Percentiles rank a stretch among this genome's conserved stretches.
Conservation (phyloP, 2,797 vertebrate species). For the Acipenser ruthenus region DNA sequence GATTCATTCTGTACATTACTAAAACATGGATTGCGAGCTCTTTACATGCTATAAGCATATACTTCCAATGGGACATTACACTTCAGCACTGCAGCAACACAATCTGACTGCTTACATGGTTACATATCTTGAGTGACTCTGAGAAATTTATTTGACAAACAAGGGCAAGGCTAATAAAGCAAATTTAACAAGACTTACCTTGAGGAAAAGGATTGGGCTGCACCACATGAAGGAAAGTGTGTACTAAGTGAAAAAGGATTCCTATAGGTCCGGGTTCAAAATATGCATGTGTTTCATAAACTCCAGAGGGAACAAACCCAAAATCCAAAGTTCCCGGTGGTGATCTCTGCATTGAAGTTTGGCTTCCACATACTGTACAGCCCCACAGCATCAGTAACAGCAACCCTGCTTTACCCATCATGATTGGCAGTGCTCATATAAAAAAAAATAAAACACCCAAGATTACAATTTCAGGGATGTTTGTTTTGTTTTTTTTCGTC, state of each 20-base stretch:
- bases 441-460: constrained; percentile 20
- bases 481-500: neutral
- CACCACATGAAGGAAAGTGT: constrained; percentile 70
- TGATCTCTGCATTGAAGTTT: constrained; percentile 38
- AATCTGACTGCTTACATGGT: constrained; percentile 1
- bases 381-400: constrained; percentile 56
- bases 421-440: constrained; percentile 41
- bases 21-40: too few relatives aligned
- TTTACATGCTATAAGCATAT: too few relatives aligned
- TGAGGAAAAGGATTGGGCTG: constrained; percentile 84
- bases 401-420: constrained; percentile 52
- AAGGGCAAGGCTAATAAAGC: neutral
- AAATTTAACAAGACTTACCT: constrained; percentile 59
- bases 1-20: neutral
- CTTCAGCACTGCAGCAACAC: constrained; percentile 1
- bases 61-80: too few relatives aligned
- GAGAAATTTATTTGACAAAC: neutral
- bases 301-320: constrained; percentile 69
- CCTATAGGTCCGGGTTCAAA: constrained; percentile 57
- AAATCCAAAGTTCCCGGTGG: constrained; percentile 69
- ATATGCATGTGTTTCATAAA: constrained; percentile 77
- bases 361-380: constrained; percentile 52
- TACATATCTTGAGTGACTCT: constrained; percentile 1
- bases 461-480: neutral
- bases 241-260: constrained; percentile 77